Conservation (phyloP, 2,888 invertebrate species). For the Drosophila tanythrix region DNA sequence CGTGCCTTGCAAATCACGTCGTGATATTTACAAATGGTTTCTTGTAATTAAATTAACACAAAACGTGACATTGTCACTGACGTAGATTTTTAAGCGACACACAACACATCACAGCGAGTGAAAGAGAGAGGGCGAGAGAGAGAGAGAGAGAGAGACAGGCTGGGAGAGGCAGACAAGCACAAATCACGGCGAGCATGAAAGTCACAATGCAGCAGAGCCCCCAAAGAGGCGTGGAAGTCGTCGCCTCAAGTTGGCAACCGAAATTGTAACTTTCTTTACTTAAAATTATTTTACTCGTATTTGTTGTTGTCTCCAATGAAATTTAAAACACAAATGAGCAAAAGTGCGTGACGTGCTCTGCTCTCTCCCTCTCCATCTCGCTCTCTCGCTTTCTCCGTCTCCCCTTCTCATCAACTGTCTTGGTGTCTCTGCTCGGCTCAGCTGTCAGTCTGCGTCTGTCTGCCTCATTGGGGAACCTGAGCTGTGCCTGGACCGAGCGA, state of each 20-base stretch:
- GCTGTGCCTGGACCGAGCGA: conserved; percentile 37
- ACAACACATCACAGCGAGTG: conserved; percentile 18
- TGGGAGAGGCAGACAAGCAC: conserved; percentile 22
- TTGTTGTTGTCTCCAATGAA: conserved; percentile 66
- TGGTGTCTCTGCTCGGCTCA: conserved; percentile 4
- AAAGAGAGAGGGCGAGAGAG: background rate
- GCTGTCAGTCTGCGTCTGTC: conserved; percentile 20
- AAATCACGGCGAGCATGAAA: conserved; percentile 64
- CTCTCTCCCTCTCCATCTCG: conserved; percentile 1
- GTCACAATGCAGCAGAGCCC: conserved; percentile 54
- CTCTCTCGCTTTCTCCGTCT: conserved; percentile 22
- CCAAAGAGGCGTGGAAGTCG: conserved; percentile 47
- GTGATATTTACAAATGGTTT: conserved; percentile 79
- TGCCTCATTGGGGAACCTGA: conserved; percentile 56
- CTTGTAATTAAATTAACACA: conserved; percentile 80
- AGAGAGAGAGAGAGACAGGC: background rate
- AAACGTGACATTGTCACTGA: conserved; percentile 80
- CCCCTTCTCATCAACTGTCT: conserved; percentile 6
- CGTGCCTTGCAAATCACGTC: conserved; percentile 76
- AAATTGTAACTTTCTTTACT: conserved; percentile 72
- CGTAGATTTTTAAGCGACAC: conserved; percentile 74
- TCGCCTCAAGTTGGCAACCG: conserved; percentile 52
- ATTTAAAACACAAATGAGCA: conserved; percentile 79
- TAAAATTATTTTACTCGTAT: conserved; percentile 46
- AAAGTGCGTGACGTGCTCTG: conserved; percentile 68